phyloP scores from a whole-genome alignment of 2,888 invertebrate genomes.

The Opisthograptis luteolata region DNA sequence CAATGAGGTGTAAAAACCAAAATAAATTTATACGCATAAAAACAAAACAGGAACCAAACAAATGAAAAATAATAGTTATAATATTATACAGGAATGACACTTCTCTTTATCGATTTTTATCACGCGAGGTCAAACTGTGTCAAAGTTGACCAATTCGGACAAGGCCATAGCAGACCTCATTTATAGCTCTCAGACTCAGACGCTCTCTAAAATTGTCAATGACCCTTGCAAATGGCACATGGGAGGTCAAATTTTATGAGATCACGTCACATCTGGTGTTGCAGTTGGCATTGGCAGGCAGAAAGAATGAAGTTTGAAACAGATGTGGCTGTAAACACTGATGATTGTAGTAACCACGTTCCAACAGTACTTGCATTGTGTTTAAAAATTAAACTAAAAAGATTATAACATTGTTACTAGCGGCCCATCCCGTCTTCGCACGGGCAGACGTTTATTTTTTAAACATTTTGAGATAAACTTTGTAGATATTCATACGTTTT shows the following conservation, averaged over 20 bases:
- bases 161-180: constrained; percentile 44
- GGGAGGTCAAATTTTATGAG: constrained; percentile 24
- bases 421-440: no score
- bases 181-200: constrained; percentile 39
- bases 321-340: constrained; percentile 13
- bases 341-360: constrained; percentile 9
- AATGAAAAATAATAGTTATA: no score
- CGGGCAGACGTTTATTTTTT: no score
- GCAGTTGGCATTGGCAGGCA: constrained; percentile 4
- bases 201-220: constrained; percentile 41
- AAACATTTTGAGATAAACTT: no score
- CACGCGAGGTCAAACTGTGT: constrained; percentile 41
- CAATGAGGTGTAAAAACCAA: no score
- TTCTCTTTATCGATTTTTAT: not conserved
- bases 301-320: constrained; percentile 1
- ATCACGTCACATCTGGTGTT: constrained; percentile 22
- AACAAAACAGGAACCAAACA: no score
- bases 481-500: no score
- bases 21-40: no score
- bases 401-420: no score
- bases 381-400: no score
- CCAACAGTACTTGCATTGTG: not conserved
- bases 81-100: no score
- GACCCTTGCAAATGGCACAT: constrained; percentile 30
- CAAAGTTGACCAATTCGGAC: constrained; percentile 51